phyloP scores from a whole-genome alignment of 1,140 invertebrate species.

The Platorchestia sp. region DNA sequence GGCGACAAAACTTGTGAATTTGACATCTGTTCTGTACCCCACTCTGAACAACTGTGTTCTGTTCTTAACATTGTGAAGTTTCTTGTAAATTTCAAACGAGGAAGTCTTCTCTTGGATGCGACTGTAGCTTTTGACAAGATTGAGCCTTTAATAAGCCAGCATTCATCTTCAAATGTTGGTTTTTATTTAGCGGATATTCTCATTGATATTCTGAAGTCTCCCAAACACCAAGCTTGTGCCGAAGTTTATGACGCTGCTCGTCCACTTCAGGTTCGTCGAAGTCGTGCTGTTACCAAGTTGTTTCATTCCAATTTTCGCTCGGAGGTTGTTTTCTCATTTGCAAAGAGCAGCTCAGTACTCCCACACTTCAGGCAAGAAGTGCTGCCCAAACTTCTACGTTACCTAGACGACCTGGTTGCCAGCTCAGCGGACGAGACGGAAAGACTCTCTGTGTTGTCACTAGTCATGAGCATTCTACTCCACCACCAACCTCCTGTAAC shows the following conservation, averaged over 20 bases:
- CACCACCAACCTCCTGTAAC: slow-evolving; percentile 38
- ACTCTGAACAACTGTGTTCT: neutral
- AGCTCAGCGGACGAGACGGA: neutral
- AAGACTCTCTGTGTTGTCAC: neutral
- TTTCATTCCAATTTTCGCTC: slow-evolving; percentile 13
- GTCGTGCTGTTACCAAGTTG: neutral
- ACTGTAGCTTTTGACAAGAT: neutral
- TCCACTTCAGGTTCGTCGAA: slow-evolving; percentile 29
- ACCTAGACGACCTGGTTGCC: neutral
- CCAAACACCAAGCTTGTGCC: slow-evolving; percentile 20
- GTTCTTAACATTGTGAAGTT: slow-evolving; percentile 14
- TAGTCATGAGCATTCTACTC: slow-evolving; percentile 10
- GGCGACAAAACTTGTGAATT: neutral
- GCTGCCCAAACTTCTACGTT: slow-evolving; percentile 30
- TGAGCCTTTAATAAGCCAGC: neutral
- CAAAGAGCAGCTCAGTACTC: neutral
- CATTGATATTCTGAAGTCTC: neutral
- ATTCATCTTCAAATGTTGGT: neutral
- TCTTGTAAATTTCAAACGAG: slow-evolving; percentile 9
- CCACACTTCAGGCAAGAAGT: neutral
- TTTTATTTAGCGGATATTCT: neutral
- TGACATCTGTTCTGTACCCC: neutral
- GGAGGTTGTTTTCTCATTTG: neutral
- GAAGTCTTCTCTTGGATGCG: neutral
- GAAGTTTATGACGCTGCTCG: neutral